Percentiles rank a stretch among this genome's conserved stretches.
phyloP scores from a whole-genome alignment of 64 coral and sea anemone species.

The Porites australiensis region DNA sequence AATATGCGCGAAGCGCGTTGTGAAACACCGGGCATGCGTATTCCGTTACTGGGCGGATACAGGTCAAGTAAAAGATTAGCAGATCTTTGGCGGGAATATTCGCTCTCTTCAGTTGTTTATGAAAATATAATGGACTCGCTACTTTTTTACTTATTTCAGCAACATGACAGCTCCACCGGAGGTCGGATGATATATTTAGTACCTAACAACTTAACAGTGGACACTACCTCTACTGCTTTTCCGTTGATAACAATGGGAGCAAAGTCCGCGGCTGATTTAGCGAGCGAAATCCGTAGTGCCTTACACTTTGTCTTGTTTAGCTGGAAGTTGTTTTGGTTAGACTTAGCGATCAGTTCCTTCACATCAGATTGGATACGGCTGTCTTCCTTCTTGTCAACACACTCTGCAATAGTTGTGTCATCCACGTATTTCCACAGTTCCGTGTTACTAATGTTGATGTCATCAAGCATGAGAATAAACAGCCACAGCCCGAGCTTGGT shows the following conservation, averaged over 20 bases:
- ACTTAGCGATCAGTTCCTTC: no score
- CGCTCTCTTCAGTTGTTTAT: conserved; percentile 35
- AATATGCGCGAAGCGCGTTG: conserved; percentile 13
- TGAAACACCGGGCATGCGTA: conserved; percentile 56
- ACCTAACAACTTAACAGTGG: no score
- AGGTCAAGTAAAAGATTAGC: conserved; percentile 38
- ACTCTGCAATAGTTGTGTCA: no score
- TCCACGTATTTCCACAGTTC: no score
- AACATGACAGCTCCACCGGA: conserved; percentile 14
- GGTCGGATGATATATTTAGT: conserved; percentile 17
- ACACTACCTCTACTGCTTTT: not conserved
- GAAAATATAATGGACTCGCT: conserved; percentile 18
- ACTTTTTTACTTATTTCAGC: conserved; percentile 27
- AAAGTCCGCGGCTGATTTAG: conserved; percentile 22
- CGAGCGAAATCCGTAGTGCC: conserved; percentile 28
- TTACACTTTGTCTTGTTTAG: not conserved
- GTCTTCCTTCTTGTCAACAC: no score
- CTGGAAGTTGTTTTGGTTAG: no score
- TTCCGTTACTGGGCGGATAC: conserved; percentile 42
- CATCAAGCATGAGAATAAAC: no score
- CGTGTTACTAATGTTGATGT: no score
- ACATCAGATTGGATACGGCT: no score
- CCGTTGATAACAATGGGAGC: conserved; percentile 40
- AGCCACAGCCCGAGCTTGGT: no score
- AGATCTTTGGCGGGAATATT: conserved; percentile 44